Base-by-base conservation (phyloP, 1,140 invertebrate species). In the Geopemphigus sp. region DNA sequence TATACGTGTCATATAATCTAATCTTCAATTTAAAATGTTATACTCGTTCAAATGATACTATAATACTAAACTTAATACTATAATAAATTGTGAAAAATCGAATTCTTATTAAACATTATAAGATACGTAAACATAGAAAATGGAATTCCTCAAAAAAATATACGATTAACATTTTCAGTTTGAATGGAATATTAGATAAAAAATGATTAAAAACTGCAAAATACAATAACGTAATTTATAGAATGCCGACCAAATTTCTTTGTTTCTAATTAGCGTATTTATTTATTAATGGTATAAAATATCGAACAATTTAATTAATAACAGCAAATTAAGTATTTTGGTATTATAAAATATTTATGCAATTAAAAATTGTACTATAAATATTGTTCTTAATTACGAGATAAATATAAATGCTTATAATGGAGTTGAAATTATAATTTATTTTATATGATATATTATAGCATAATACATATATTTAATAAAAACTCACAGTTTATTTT, bases 391-490 rank as follows among this genome's bases (percentile, higher is more conserved):
- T 66, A 66, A 66, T 66, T 66, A 66, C 4, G 26, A 45, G 32
- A 66, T 39, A 39, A 66, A 66, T 39, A 66, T 66, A 22, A 39
- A 45, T 66, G 19, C 0, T 29, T 66, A 39, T 66, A 66, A 66
- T 66, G 32, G 3, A 66, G 63, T 66, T 39, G 32, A 66, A 66
- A 39, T 66, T 66, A 64, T 66, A 66, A 66, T 66, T 39, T 8
- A 66, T 45, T 22, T 39, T 39, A 66, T 39, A 45, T 39, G 63
- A 66, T 66, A 66, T 66, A 45, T 45, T 39, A 24, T 8, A 14
- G 22, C 45, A 22, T 47, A 73, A 73, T 73, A 32, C 32, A 8
- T 56, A 32, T 56, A 8, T 56, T 54, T 73, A 54, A n/a, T 73
- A 53, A 56, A 73, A 53, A 32, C 29, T 73, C 19, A 2, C 26